A percentile compares a stretch with the other conserved stretches of the same genome.
Evolutionary conservation across 2,797 vertebrate genomes (phyloP).

Genomic region (Menidia menidia): DNA sequence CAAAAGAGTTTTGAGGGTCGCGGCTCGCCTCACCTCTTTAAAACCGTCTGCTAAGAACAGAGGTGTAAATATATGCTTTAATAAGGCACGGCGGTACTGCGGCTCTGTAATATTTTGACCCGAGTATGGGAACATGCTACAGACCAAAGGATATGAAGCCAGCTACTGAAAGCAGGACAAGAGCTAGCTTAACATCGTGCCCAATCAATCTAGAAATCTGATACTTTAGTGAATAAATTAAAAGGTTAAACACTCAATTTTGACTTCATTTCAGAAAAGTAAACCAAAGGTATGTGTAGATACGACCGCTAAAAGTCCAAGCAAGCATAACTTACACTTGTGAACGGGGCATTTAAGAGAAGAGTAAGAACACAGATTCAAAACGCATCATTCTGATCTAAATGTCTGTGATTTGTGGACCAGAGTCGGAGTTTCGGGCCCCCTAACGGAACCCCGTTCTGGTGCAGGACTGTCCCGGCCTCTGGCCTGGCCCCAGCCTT

Average conservation of each 20-base stretch:
- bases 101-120: not conserved
- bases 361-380: no score
- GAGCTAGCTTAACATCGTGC: no score
- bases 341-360: no score
- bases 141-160: not conserved
- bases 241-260: no score
- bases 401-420: not conserved
- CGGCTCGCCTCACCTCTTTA: not conserved
- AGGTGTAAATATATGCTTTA: not conserved
- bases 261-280: not conserved
- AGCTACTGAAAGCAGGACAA: not conserved
- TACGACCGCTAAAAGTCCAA: not conserved
- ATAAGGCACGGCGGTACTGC: not conserved
- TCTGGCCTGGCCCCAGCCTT: no score
- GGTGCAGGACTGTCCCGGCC: constrained; percentile 32
- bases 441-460: constrained; percentile 24
- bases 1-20: not conserved
- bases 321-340: no score
- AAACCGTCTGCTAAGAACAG: not conserved
- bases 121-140: not conserved
- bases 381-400: not conserved
- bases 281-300: not conserved
- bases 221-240: no score
- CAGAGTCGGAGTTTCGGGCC: not conserved
- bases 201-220: no score